phyloP scores from a whole-genome alignment of 2,113 vertebrate genomes.

The Aix galericulata region DNA sequence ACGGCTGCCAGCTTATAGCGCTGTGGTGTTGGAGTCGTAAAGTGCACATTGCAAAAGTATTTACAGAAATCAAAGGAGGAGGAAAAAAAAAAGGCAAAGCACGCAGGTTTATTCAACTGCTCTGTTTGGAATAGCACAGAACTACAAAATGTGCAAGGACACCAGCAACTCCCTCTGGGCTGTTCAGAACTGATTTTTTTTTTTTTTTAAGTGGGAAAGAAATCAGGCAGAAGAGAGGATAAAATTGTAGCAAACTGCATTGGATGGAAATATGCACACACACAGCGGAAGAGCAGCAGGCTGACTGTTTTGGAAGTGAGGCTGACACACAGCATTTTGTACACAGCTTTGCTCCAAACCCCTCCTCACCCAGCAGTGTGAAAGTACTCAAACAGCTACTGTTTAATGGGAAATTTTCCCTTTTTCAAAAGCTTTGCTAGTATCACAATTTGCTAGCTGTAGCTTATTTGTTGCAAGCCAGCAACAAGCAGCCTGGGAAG shows the following conservation, averaged over 20 bases:
- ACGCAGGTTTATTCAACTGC: background rate
- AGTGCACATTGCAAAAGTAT: background rate
- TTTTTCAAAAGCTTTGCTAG: background rate
- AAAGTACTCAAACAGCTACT: background rate
- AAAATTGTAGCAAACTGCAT: background rate
- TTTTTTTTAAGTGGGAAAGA: background rate
- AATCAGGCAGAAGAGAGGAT: background rate
- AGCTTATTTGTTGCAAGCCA: background rate
- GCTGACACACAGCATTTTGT: background rate
- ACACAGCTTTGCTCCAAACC: background rate
- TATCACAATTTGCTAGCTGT: background rate
- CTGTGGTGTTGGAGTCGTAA: background rate
- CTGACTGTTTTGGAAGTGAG: background rate
- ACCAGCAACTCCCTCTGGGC: background rate
- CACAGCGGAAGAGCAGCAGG: background rate
- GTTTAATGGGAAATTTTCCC: background rate
- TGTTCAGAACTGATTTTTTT: background rate
- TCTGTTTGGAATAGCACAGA: background rate
- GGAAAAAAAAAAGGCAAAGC: background rate
- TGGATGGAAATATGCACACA: background rate
- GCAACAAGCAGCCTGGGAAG: background rate
- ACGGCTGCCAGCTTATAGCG: accelerated
- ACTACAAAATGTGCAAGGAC: background rate
- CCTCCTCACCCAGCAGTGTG: background rate
- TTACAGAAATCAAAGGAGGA: background rate